Evolutionary conservation across 2,797 vertebrate species (phyloP).

Genomic region (Gouania willdenowi): DNA sequence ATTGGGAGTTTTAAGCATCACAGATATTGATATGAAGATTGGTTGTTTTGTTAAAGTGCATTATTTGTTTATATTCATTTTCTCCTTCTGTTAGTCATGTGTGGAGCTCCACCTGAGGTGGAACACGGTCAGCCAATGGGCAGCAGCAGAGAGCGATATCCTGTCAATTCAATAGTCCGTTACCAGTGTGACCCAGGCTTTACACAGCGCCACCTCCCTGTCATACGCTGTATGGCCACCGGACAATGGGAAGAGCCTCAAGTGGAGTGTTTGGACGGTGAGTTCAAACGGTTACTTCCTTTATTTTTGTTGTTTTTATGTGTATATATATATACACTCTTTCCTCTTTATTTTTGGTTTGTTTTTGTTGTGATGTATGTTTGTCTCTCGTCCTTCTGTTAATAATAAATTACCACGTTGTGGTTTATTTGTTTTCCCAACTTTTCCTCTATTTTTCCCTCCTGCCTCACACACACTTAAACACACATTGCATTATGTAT

Average conservation of each 20-base stretch:
- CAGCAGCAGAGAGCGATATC: conserved; percentile 76
- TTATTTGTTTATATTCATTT: background rate
- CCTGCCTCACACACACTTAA: too few relatives aligned
- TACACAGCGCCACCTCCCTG: conserved; percentile 86
- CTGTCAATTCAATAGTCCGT: conserved; percentile 83
- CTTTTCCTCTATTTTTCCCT: too few relatives aligned
- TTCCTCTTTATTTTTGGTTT: too few relatives aligned
- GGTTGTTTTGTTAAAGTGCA: too few relatives aligned
- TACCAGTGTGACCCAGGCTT: conserved; percentile 88
- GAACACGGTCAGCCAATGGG: conserved; percentile 82
- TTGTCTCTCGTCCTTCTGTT: too few relatives aligned
- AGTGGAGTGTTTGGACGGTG: conserved; percentile 87
- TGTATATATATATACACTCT: too few relatives aligned
- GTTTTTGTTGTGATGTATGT: too few relatives aligned
- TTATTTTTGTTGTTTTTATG: too few relatives aligned
- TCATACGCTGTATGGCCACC: conserved; percentile 83
- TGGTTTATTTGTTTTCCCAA: too few relatives aligned
- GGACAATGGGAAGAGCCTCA: conserved; percentile 91
- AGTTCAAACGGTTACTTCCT: background rate
- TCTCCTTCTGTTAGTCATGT: conserved; percentile 74
- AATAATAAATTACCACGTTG: too few relatives aligned
- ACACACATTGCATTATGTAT: too few relatives aligned
- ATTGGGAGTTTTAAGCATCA: background rate
- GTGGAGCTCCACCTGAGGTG: conserved; percentile 82
- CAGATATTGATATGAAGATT: too few relatives aligned